phyloP scores from a whole-genome alignment of 2,797 vertebrate genomes.

The Artibeus lituratus region DNA sequence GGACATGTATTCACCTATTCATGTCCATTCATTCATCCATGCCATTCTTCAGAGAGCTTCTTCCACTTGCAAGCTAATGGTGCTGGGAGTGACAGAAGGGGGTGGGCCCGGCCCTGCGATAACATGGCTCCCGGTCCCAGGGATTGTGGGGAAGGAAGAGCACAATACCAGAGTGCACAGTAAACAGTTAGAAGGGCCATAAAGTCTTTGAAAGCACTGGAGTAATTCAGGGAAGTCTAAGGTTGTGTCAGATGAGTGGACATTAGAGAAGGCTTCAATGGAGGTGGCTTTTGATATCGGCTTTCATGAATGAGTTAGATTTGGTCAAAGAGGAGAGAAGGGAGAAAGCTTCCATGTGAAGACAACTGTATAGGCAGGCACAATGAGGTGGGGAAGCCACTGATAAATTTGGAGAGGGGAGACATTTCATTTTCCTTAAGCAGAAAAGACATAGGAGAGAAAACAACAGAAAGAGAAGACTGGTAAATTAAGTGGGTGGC shows the following conservation, averaged over 20 bases:
- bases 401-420: background rate
- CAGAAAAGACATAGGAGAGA: background rate
- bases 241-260: background rate
- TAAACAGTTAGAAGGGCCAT: background rate
- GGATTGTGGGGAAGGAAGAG: background rate
- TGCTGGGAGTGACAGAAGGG: background rate
- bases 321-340: background rate
- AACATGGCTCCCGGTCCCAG: background rate
- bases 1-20: background rate
- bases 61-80: rapidly evolving
- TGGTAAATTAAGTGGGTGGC: background rate
- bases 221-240: background rate
- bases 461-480: constrained; percentile 10
- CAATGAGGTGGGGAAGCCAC: background rate
- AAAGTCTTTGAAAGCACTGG: background rate
- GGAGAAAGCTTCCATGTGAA: background rate
- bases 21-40: background rate
- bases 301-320: background rate
- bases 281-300: background rate
- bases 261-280: background rate
- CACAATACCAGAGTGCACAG: background rate
- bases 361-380: background rate
- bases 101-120: background rate
- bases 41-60: background rate
- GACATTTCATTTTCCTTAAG: background rate